A percentile compares a stretch with the other conserved stretches of the same genome.
Conservation (phyloP, 1,140 invertebrate genomes). For the Papilio glaucus region DNA sequence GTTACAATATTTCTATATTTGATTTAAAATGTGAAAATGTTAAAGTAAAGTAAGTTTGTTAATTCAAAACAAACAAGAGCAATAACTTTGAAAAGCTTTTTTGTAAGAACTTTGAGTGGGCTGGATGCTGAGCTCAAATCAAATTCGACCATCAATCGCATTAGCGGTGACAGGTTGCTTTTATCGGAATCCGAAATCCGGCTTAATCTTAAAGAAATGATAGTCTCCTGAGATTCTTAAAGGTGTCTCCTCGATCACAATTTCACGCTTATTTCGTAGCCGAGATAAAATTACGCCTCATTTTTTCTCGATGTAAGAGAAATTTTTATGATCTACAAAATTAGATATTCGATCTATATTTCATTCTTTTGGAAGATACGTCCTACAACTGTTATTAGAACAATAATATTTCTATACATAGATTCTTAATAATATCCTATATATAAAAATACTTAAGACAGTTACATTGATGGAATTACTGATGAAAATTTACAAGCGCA, state of each 20-base stretch:
- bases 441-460: too few relatives aligned
- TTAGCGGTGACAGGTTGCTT: conserved; percentile 37
- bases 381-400: background rate
- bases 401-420: background rate
- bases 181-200: conserved; percentile 35
- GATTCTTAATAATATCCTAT: too few relatives aligned
- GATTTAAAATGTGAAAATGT: too few relatives aligned
- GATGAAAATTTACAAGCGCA: too few relatives aligned
- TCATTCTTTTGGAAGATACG: background rate
- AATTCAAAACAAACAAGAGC: background rate
- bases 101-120: background rate
- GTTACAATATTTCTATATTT: too few relatives aligned
- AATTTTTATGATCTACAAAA: background rate
- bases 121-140: conserved; percentile 27
- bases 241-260: conserved; percentile 24
- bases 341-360: background rate
- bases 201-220: conserved; percentile 37
- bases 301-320: conserved; percentile 21
- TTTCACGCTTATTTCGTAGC: conserved; percentile 23
- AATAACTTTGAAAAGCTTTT: conserved; percentile 16
- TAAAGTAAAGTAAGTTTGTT: background rate
- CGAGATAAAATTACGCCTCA: conserved; percentile 11
- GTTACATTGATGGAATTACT: too few relatives aligned
- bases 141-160: conserved; percentile 38
- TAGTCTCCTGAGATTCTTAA: conserved; percentile 29